Base-by-base conservation (phyloP, 2,888 invertebrate genomes). In the Molorchus minor region DNA sequence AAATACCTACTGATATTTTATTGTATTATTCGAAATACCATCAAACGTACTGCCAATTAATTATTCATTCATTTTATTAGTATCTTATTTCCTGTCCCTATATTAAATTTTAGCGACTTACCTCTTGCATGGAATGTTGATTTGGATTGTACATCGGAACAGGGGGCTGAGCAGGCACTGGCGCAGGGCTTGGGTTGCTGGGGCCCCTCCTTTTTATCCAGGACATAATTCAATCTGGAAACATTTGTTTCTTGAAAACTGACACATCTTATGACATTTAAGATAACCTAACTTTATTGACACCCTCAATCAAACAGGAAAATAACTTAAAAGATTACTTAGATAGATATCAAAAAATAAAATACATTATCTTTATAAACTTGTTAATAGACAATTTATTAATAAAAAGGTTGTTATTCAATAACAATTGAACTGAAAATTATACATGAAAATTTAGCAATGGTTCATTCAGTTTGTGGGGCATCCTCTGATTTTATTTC, bases 61-160 rank as follows among this genome's bases (percentile, higher is more conserved):
- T n/a, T n/a, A n/a, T n/a, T n/a, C n/a, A n/a, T n/a, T n/a, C n/a
- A n/a, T n/a, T n/a, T n/a, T n/a, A n/a, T n/a, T n/a, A n/a, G n/a
- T n/a, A n/a, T n/a, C n/a, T n/a, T n/a, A n/a, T n/a, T n/a, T n/a
- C n/a, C n/a, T n/a, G n/a, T n/a, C n/a, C n/a, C n/a, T n/a, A n/a
- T n/a, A n/a, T n/a, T n/a, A 25, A 5, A 25, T 25, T 25, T 33
- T n/a, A 33, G 12, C n/a, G 33, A 57, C 71, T 72, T 72, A 79
- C 79, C 70, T 77, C 76, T 71, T 76, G 74, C 59, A 70, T 74
- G 73, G 74, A 75, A 78, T 78, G 79, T 73, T 80, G 79, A 74
- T 79, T 79, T 15, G 80, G 79, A 64, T 80, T 80, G 68, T 78
- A 81, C 77, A 80, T 77, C 59, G 75, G 80, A 30, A 79, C 77